Evolutionary conservation across 1,140 invertebrate species (phyloP).

Genomic region (Pseudomyrmex cubaensis): DNA sequence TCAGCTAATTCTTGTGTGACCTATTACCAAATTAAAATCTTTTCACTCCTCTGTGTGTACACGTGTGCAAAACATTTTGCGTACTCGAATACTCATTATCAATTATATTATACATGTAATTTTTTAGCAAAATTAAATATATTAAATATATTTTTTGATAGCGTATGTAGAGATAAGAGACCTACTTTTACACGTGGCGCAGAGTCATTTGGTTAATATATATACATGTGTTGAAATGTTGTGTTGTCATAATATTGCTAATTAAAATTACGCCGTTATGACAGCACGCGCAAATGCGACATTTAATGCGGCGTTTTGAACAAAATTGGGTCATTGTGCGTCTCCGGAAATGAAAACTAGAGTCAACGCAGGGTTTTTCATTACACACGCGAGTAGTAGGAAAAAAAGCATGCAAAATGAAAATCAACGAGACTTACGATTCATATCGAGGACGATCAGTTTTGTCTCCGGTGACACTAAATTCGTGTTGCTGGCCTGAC

Average conservation of each 20-base stretch:
- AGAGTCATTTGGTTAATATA: slow-evolving; percentile 4
- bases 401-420: neutral
- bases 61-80: neutral
- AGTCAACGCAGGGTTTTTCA: neutral
- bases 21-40: slow-evolving; percentile 5
- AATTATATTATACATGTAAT: neutral
- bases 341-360: neutral
- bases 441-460: slow-evolving; percentile 92
- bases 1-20: slow-evolving; percentile 14
- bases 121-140: too few species aligned
- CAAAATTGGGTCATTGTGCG: slow-evolving; percentile 8
- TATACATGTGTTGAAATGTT: neutral
- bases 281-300: slow-evolving; percentile 1
- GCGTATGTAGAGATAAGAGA: neutral
- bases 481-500: slow-evolving; percentile 95
- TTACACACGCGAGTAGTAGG: neutral
- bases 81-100: neutral
- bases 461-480: slow-evolving; percentile 90
- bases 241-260: slow-evolving; percentile 37
- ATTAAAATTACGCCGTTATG: slow-evolving; percentile 19
- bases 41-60: neutral
- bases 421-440: slow-evolving; percentile 89
- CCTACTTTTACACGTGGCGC: slow-evolving; percentile 1
- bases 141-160: too few species aligned
- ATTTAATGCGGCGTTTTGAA: slow-evolving; percentile 5